Conservation (phyloP, 2,888 invertebrate species). For the Kuschelorhynchus macadamiae region DNA sequence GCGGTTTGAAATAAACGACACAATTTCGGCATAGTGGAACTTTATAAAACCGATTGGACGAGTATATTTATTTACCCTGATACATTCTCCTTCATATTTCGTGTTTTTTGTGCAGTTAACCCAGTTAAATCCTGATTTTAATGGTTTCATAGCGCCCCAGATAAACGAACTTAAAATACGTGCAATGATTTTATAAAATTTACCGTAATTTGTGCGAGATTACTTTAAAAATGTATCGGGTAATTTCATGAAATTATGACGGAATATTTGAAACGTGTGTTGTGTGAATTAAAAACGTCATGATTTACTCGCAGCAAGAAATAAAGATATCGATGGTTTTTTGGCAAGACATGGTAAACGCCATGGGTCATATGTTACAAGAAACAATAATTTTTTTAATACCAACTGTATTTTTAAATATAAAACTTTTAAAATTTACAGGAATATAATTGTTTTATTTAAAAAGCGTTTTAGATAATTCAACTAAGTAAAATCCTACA, state of each 20-base stretch:
- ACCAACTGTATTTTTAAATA: too few relatives aligned
- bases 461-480: too few relatives aligned
- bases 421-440: too few relatives aligned
- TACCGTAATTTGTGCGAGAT: not conserved
- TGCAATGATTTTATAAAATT: not conserved
- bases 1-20: not conserved
- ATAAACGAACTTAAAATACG: not conserved
- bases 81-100: not conserved
- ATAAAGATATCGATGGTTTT: too few relatives aligned
- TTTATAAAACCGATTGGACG: not conserved
- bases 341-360: not conserved
- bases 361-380: too few relatives aligned
- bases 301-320: too few relatives aligned
- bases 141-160: not conserved
- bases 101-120: constrained; percentile 3
- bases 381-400: too few relatives aligned
- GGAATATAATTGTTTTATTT: too few relatives aligned
- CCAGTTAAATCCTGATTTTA: not conserved
- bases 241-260: too few relatives aligned
- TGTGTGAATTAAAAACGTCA: not conserved
- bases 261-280: too few relatives aligned
- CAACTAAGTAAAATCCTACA: too few relatives aligned
- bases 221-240: not conserved
- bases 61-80: not conserved
- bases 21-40: not conserved